phyloP scores from a whole-genome alignment of 2,888 invertebrate genomes.

The Phalera bucephala region DNA sequence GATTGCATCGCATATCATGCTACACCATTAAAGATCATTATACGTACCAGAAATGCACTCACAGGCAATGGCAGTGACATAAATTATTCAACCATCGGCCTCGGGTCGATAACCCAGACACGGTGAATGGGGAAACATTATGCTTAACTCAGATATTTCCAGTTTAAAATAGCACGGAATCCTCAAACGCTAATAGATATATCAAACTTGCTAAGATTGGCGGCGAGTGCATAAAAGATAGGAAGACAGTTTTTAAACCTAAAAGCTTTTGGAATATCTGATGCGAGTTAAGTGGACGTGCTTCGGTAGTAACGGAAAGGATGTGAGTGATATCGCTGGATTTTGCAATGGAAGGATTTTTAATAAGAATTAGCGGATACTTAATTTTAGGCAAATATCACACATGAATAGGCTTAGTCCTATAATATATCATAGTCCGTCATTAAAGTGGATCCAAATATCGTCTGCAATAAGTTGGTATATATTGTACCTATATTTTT shows the following conservation, averaged over 20 bases:
- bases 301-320: background rate
- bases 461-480: no score
- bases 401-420: no score
- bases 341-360: no score
- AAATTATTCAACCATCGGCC: constrained; percentile 57
- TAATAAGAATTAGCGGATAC: no score
- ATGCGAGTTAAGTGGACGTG: constrained; percentile 23
- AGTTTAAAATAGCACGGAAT: constrained; percentile 46
- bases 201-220: constrained; percentile 33
- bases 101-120: constrained; percentile 59
- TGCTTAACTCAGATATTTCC: constrained; percentile 43
- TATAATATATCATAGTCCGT: no score
- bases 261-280: constrained; percentile 31
- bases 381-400: no score
- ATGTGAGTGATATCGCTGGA: no score
- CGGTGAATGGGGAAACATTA: constrained; percentile 50
- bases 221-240: constrained; percentile 42
- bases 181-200: constrained; percentile 19
- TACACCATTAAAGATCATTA: constrained; percentile 16
- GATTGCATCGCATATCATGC: constrained; percentile 7
- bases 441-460: no score
- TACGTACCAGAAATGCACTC: constrained; percentile 31
- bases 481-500: no score
- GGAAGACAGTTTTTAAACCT: constrained; percentile 27
- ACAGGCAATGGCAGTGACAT: constrained; percentile 42